Evolutionary conservation across 2,113 vertebrate genomes (phyloP).

Genomic region (Megatriorchis doriae): DNA sequence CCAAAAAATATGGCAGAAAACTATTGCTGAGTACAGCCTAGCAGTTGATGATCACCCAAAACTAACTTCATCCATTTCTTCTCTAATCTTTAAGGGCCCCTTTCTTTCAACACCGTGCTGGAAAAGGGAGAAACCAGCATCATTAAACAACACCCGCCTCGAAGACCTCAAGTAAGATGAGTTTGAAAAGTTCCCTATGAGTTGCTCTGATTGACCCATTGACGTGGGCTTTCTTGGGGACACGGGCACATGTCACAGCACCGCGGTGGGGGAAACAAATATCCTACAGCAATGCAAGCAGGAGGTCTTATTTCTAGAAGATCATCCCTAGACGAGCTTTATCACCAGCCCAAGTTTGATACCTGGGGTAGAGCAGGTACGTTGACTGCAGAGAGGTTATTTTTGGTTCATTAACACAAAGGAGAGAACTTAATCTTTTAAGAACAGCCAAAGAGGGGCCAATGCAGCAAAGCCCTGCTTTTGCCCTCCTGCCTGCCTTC

Average conservation of each 20-base stretch:
- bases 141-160: conserved; percentile 73
- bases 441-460: not conserved
- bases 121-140: conserved; percentile 69
- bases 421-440: not conserved
- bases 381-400: not conserved
- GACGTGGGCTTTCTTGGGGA: not conserved
- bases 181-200: not conserved
- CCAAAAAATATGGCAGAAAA: not conserved
- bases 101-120: conserved; percentile 30
- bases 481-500: not conserved
- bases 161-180: conserved; percentile 71
- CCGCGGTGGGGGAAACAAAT: fast-evolving
- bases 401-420: not conserved
- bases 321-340: not conserved
- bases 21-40: not conserved
- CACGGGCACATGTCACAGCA: fast-evolving
- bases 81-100: conserved; percentile 44
- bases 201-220: not conserved
- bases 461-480: not conserved
- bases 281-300: not conserved
- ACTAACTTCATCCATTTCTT: not conserved
- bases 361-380: not conserved
- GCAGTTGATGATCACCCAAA: not conserved
- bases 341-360: not conserved
- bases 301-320: not conserved